Base-by-base conservation (phyloP, 2,113 vertebrate genomes). In the Gopherus flavomarginatus region DNA sequence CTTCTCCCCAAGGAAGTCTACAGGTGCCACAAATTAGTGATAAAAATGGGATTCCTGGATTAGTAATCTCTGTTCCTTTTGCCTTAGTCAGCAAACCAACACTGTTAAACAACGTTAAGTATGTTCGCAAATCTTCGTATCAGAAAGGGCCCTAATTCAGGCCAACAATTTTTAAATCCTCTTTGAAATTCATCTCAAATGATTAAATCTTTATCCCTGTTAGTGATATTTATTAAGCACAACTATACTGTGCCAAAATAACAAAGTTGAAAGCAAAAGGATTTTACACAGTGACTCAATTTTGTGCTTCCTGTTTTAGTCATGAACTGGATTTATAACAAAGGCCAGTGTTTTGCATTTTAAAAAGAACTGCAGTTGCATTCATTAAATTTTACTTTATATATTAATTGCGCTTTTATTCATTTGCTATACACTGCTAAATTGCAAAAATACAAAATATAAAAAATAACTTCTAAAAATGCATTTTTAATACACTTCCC, bases 311-410 rank as follows among this genome's bases (percentile, higher is more conserved):
- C 2, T 21, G 1, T 14, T 29, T 57, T 3, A 42, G 27, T 1
- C 22, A 1, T 16, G 19, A 47, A 1, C 6, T n/a, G 22, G 19
- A 6, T 17, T 12, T 24, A 35, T 2, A 4, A 13, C 19, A 27
- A 7, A 3, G 56, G 2, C 16, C n/a, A 3, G n/a, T 6, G 8
- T 0, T 9, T 26, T 2, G 0, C 44, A 2, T 17, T 3, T 6
- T 4, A 2, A 38, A 4, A 44, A n/a, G 31, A 1, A 16, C 13
- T 62, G 1, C 2, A 78, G 13, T 21, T 11, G 17, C 4, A n/a
- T 38, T 72, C 8, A 47, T 27, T 78, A 6, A 27, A 44, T 27
- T 14, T 1, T 12, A 42, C 17, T 56, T 75, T 22, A 29, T n/a
- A 69, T 1, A 4, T 0, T 4, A 47, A 2, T 5, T 6, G 1